These are phyloP conservation scores for Mamestra brassicae DNA, from an alignment of 2,888 invertebrate genomes.

Conservation along the genomic window DNA sequence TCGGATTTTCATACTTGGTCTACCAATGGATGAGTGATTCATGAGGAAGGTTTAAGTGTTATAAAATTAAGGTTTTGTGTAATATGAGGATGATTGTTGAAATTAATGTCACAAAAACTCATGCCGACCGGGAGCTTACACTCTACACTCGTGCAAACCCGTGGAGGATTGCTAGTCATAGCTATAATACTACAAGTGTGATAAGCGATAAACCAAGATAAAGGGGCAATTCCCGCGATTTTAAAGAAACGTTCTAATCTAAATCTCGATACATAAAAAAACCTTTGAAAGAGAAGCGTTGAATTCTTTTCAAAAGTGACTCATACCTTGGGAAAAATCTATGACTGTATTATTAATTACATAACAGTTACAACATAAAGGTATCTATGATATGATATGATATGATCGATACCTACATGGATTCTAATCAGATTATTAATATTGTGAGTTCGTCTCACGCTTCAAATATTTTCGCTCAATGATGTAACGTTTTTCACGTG, in stretches of 20 bases:
- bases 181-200: neutral
- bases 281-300: neutral
- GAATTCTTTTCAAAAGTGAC: neutral
- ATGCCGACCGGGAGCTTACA: no score
- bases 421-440: constrained; percentile 32
- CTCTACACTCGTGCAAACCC: no score
- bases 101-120: no score
- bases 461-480: constrained; percentile 43
- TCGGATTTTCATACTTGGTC: no score
- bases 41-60: no score
- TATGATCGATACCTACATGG: neutral
- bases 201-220: neutral
- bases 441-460: constrained; percentile 10
- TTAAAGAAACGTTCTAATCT: neutral
- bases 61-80: no score
- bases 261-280: neutral
- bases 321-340: constrained; percentile 4
- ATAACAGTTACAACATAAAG: neutral
- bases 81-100: no score
- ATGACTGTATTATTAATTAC: neutral
- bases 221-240: neutral
- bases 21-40: no score
- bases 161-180: no score
- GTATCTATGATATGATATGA: no score
- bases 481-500: constrained; percentile 53